Conservation (phyloP, 2,113 vertebrate genomes). For the Passer montanus region DNA sequence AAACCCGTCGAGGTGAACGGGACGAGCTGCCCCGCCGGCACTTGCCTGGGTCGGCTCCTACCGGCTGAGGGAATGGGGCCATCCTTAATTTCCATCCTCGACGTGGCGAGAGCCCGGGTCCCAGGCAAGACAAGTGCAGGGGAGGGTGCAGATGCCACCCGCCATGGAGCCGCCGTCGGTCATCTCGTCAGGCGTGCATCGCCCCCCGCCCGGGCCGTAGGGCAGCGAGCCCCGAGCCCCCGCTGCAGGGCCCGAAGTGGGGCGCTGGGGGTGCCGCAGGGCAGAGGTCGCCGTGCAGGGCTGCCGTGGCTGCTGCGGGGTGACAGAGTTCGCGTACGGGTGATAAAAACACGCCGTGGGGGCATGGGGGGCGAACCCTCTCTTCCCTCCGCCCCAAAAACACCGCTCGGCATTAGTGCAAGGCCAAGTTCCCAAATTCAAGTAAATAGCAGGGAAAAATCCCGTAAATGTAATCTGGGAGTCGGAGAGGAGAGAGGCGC, state of each 20-base stretch:
- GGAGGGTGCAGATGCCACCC: not conserved
- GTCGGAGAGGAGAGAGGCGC: not conserved
- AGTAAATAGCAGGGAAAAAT: accelerated
- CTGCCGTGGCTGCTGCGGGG: not conserved
- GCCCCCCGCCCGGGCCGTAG: too few relatives aligned
- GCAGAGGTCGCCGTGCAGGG: too few relatives aligned
- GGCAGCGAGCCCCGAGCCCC: not conserved
- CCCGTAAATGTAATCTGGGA: accelerated
- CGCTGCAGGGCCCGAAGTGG: not conserved
- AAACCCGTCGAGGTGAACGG: not conserved
- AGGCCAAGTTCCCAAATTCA: not conserved
- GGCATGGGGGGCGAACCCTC: accelerated
- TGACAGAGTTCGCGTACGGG: not conserved
- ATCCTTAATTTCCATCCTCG: not conserved
- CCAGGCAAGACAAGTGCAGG: not conserved
- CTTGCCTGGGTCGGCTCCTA: not conserved
- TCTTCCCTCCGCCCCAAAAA: not conserved
- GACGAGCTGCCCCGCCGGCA: too few relatives aligned
- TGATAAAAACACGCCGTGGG: not conserved
- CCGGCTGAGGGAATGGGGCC: not conserved
- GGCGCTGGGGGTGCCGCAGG: not conserved
- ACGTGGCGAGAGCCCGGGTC: not conserved
- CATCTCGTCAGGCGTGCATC: too few relatives aligned
- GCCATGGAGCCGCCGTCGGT: not conserved
- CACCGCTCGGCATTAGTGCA: accelerated